These are phyloP conservation scores for Colletes latitarsis DNA, from an alignment of 1,140 invertebrate species.

Conservation along the genomic window DNA sequence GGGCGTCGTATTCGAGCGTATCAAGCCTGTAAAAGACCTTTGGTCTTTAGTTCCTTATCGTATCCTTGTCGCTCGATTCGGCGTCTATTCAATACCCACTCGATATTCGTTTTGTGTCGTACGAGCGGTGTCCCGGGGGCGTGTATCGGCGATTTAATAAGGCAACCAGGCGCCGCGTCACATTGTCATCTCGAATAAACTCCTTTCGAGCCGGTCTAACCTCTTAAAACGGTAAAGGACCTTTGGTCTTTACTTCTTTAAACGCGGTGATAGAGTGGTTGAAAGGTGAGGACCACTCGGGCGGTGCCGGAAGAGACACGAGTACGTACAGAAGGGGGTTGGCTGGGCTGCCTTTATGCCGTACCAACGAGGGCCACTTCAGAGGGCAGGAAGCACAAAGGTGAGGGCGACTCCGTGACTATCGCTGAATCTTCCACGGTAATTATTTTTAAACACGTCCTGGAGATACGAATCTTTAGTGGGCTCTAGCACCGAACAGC, in stretches of 20 bases:
- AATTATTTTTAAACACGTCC: conserved; percentile 82
- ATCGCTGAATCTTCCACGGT: conserved; percentile 78
- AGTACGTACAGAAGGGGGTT: conserved; percentile 37
- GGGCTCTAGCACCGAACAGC: conserved; percentile 50
- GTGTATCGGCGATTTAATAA: conserved; percentile 43
- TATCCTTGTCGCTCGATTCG: conserved; percentile 42
- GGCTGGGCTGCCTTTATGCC: conserved; percentile 67
- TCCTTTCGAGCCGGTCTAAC: conserved; percentile 47
- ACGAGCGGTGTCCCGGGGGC: no score
- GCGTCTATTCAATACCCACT: conserved; percentile 50
- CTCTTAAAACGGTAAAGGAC: conserved; percentile 63
- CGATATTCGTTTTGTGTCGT: conserved; percentile 8
- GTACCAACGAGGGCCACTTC: conserved; percentile 71
- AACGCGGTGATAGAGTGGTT: conserved; percentile 80
- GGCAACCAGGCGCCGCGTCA: conserved; percentile 44
- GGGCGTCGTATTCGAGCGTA: not conserved
- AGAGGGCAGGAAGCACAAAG: conserved; percentile 65
- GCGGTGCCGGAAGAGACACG: conserved; percentile 61
- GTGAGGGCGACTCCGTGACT: conserved; percentile 80
- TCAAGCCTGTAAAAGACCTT: conserved; percentile 25
- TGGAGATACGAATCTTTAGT: conserved; percentile 77
- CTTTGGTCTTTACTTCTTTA: conserved; percentile 81
- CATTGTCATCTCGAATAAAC: conserved; percentile 67
- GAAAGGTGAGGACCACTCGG: conserved; percentile 72
- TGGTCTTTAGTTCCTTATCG: conserved; percentile 52